These are phyloP conservation scores for Drosophila planitibia DNA, from an alignment of 2,888 invertebrate genomes.

Conservation along the genomic window DNA sequence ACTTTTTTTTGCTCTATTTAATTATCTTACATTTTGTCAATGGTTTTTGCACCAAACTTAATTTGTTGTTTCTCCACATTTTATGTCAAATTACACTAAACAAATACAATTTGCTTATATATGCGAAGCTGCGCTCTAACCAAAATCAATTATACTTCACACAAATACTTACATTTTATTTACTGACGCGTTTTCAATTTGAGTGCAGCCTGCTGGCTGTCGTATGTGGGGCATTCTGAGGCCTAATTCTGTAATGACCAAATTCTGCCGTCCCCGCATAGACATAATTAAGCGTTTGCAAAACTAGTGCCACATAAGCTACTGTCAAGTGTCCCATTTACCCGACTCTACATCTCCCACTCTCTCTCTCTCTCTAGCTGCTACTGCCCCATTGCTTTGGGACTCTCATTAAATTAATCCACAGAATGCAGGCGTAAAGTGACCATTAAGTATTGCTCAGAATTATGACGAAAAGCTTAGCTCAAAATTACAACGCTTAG, in stretches of 20 bases:
- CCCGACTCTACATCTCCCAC: background rate
- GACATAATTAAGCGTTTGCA: slow-evolving; percentile 59
- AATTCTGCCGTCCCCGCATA: slow-evolving; percentile 1
- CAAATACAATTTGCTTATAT: slow-evolving; percentile 3
- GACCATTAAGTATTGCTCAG: slow-evolving; percentile 65
- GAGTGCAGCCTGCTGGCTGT: slow-evolving; percentile 33
- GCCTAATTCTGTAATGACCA: background rate
- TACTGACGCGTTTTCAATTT: slow-evolving; percentile 43
- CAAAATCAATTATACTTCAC: slow-evolving; percentile 6
- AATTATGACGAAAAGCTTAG: slow-evolving; percentile 39
- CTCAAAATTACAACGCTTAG: slow-evolving; percentile 63
- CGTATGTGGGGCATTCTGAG: background rate
- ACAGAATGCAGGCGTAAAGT: slow-evolving; percentile 61
- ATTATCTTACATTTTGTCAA: no score
- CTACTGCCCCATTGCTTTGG: background rate
- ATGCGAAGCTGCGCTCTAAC: background rate
- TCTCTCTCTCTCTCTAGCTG: background rate
- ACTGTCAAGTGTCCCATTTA: slow-evolving; percentile 59
- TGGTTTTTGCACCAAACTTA: background rate
- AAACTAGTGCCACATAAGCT: slow-evolving; percentile 66
- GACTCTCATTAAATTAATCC: slow-evolving; percentile 37
- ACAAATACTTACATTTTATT: slow-evolving; percentile 52
- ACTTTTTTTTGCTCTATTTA: background rate
- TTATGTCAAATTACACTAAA: background rate
- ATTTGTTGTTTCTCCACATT: background rate